These are phyloP conservation scores for Phymatocera aterrima DNA, from an alignment of 2,888 invertebrate genomes.

Conservation along the genomic window DNA sequence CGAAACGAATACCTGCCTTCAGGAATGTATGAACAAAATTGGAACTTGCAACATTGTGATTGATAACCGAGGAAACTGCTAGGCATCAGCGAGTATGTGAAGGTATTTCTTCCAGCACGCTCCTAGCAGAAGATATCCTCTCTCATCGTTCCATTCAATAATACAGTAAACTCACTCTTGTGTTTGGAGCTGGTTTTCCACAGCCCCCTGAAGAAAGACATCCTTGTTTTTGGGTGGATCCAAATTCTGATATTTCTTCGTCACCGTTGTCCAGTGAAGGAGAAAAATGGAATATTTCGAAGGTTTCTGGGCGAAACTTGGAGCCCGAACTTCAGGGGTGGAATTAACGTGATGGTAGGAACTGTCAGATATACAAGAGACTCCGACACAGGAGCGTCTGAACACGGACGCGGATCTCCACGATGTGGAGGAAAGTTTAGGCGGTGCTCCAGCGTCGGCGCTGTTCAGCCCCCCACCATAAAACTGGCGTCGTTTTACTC, in stretches of 20 bases:
- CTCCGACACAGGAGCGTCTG: constrained; percentile 26
- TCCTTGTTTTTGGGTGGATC: constrained; percentile 60
- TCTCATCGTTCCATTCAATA: not conserved
- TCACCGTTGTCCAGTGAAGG: not conserved
- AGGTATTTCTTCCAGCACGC: not conserved
- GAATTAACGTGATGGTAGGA: constrained; percentile 2
- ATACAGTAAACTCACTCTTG: constrained; percentile 79
- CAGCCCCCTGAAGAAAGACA: constrained; percentile 81
- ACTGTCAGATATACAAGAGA: constrained; percentile 16
- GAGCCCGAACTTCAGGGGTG: not conserved
- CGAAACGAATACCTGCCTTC: not conserved
- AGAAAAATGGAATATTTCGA: not conserved
- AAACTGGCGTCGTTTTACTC: constrained; percentile 9
- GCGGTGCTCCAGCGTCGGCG: constrained; percentile 40
- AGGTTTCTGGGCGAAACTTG: not conserved
- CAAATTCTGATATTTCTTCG: constrained; percentile 47
- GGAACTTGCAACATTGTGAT: not conserved
- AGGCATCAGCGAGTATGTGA: not conserved
- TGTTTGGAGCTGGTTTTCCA: constrained; percentile 83
- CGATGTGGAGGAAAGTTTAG: constrained; percentile 45
- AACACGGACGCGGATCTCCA: constrained; percentile 43
- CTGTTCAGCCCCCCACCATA: constrained; percentile 35
- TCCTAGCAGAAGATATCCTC: too few species aligned
- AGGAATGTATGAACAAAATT: not conserved
- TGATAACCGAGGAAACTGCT: not conserved